Evolutionary conservation across 2,888 invertebrate species (phyloP).

Genomic region (Tigriopus californicus): DNA sequence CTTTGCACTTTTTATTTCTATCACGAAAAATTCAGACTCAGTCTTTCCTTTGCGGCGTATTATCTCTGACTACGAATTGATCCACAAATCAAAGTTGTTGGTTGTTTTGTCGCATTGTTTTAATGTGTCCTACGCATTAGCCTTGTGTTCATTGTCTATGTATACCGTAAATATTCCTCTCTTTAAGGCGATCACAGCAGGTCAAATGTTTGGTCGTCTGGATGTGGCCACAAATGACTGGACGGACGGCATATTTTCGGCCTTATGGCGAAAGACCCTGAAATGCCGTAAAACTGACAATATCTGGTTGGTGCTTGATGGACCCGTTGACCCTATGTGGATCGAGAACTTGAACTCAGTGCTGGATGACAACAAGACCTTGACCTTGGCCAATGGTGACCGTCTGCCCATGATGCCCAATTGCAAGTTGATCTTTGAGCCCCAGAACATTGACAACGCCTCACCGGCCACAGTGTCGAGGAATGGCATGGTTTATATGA

Average conservation of each 20-base stretch:
- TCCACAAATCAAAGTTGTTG: too few species aligned
- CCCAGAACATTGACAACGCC: conserved; percentile 91
- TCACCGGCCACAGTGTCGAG: conserved; percentile 90
- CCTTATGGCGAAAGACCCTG: conserved; percentile 82
- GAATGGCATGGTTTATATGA: conserved; percentile 86
- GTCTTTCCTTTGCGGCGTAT: too few species aligned
- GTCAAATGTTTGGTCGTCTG: conserved; percentile 90
- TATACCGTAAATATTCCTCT: background rate
- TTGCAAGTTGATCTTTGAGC: conserved; percentile 90
- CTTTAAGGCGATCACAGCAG: conserved; percentile 59
- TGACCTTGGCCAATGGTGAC: conserved; percentile 88
- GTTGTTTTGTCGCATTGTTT: background rate
- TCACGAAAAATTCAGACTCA: too few species aligned
- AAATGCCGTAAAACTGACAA: conserved; percentile 70
- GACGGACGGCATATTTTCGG: conserved; percentile 96
- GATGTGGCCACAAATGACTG: conserved; percentile 96
- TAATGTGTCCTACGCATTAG: background rate
- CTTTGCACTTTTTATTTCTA: too few species aligned
- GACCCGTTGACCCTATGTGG: conserved; percentile 94
- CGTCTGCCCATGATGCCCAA: conserved; percentile 79
- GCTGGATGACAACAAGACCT: conserved; percentile 82
- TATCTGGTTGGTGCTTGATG: conserved; percentile 85
- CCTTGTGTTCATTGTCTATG: background rate
- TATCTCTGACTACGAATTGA: too few species aligned
- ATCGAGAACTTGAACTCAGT: conserved; percentile 95